Base-by-base conservation (phyloP, 2,113 vertebrate genomes). In the Puntigrus tetrazona region DNA sequence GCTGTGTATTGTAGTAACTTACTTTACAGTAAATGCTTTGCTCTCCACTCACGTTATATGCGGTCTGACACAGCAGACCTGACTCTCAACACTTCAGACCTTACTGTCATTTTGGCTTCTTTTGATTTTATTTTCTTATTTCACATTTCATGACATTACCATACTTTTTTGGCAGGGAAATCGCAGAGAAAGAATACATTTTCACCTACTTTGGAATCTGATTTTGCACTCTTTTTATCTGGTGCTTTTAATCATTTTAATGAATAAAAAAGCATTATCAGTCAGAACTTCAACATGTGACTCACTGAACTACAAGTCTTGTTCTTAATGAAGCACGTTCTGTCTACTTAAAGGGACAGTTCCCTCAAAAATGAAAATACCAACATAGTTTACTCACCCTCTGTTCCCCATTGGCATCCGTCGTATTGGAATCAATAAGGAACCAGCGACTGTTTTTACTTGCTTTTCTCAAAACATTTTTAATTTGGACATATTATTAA, bases 1-100 rank as follows among this genome's bases (percentile, higher is more conserved):
- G 41, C n/a, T 7, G 29, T 34, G 38, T 83, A 36, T 18, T 78
- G 76, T 83, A 85, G 74, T 61, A 82, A 87, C 86, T 82, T 83
- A 43, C 67, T 20, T 36, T 76, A 72, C 82, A n/a, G 82, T 86
- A 47, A 82, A 84, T 75, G 80, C 73, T 80, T 83, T 83, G 57
- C 59, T 75, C 41, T 85, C 34, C 69, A 55, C 73, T 63, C 70
- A 70, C 38, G 52, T 9, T 27, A 70, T 55, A 6, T 82, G 74
- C 27, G 67, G 45, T 82, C 50, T 76, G 38, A 84, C 82, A 63
- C 63, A 8, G 63, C 6, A 6, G 29, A 16, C 61, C 59, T 29
- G 7, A 65, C n/a, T 3, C 29, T 29, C 2, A 1, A 22, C 9
- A 16, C 16, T 34, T 67, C 5, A 7, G 14, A 34, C 7, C 22